A percentile compares a stretch with the other conserved stretches of the same genome.
Evolutionary conservation across 2,888 invertebrate genomes (phyloP).

Genomic region (Tethea ocularis): DNA sequence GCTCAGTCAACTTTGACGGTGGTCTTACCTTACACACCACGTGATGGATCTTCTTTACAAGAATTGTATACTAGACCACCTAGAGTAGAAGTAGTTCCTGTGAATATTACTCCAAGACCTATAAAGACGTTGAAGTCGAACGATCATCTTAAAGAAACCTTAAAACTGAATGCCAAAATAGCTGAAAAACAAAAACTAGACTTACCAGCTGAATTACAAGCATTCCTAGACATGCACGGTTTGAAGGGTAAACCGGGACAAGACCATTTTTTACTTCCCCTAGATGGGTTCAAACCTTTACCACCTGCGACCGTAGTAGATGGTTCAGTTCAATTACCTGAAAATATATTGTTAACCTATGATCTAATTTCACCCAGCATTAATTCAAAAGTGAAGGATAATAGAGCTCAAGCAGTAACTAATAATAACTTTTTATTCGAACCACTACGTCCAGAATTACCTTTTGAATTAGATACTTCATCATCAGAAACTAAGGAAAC

Average conservation of each 20-base stretch:
- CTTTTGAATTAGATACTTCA: constrained; percentile 71
- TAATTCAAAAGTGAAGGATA: constrained; percentile 43
- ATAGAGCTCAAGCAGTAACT: constrained; percentile 38
- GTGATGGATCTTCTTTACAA: constrained; percentile 82
- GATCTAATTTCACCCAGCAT: constrained; percentile 62
- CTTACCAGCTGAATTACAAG: constrained; percentile 67
- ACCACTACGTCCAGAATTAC: constrained; percentile 65
- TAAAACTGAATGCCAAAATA: constrained; percentile 46
- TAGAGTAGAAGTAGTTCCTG: constrained; percentile 82
- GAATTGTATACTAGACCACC: constrained; percentile 87
- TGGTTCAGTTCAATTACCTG: constrained; percentile 70
- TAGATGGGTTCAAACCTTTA: constrained; percentile 76
- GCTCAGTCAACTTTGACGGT: constrained; percentile 82
- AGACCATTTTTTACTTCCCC: constrained; percentile 70
- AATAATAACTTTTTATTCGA: constrained; percentile 66
- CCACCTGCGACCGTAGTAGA: constrained; percentile 69
- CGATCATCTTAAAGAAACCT: constrained; percentile 45
- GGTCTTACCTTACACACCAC: constrained; percentile 86
- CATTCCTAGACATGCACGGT: constrained; percentile 72
- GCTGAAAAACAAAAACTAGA: constrained; percentile 53
- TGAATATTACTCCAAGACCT: constrained; percentile 57
- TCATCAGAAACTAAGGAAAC: constrained; percentile 64
- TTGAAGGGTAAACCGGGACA: constrained; percentile 64
- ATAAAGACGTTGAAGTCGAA: constrained; percentile 37
- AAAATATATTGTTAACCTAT: constrained; percentile 72